These are phyloP conservation scores for Pterocles gutturalis DNA, from an alignment of 2,113 vertebrate genomes.

Conservation along the genomic window DNA sequence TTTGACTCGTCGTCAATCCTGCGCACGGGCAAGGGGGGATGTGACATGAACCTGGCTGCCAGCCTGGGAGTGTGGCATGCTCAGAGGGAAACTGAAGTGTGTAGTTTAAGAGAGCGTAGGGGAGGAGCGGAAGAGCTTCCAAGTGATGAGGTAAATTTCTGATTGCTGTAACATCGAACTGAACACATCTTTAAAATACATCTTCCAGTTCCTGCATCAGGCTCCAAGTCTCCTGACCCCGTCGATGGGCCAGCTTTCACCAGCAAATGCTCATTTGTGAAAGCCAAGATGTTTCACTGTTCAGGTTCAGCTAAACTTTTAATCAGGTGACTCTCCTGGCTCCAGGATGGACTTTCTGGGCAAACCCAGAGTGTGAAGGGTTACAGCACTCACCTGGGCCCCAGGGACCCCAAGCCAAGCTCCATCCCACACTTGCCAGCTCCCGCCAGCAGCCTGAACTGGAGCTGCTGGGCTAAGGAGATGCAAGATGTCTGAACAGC, in stretches of 20 bases:
- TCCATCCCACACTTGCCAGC: neutral
- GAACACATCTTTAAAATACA: neutral
- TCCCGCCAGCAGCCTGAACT: neutral
- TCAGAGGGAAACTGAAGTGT: neutral
- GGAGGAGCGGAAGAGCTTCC: neutral
- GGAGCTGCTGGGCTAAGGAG: neutral
- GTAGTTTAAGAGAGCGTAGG: neutral
- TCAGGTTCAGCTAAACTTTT: neutral
- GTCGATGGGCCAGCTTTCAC: neutral
- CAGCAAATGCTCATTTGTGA: neutral
- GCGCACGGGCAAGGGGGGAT: neutral
- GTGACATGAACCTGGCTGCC: neutral
- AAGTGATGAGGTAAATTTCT: neutral
- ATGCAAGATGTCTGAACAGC: neutral
- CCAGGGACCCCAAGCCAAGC: neutral
- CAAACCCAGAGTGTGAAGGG: neutral
- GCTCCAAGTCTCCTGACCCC: neutral
- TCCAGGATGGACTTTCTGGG: neutral
- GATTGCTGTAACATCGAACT: neutral
- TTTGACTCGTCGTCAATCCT: fast-evolving
- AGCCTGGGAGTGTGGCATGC: neutral
- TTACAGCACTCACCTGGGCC: neutral
- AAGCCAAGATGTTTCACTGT: neutral
- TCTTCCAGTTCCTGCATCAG: neutral
- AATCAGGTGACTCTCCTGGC: neutral